Evolutionary conservation across 2,113 vertebrate species (phyloP), one percentile per base, ranked within the genome.

Genomic region (Channa argus): DNA sequence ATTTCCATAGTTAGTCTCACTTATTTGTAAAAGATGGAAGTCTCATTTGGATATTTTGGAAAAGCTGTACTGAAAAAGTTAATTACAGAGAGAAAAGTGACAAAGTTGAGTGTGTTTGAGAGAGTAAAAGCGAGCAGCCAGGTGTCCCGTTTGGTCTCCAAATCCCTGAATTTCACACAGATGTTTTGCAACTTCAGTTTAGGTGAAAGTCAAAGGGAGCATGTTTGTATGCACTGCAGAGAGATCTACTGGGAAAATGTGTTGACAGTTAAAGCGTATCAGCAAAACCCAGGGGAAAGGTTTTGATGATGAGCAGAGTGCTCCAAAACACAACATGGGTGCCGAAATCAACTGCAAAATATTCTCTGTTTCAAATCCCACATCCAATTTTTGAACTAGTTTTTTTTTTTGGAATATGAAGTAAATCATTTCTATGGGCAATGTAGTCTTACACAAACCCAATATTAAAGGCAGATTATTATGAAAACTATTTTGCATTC

Each of bases 1-100:
- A 65, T 84, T 63, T 72, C 59, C 73, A 64, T 63, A 67, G 78
- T 60, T 68, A 36, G 56, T 58, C 45, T 73, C 24, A 39, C 54
- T 71, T 69, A 65, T 59, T 65, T 76, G 36, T 38, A 76, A 56
- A 77, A 60, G 33, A 9, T 33, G 41, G 4, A 59, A 75, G 44
- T 47, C 55, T 62, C 15, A 33, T 69, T 63, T 63, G 34, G 59
- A 51, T 62, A 12, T 11, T 39, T 47, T 70, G 51, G 15, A 72
- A 66, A 56, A 43, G n/a, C 6, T 66, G 56, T n/a, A 46, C 4
- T 53, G 14, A 5, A 36, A 9, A 67, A 47, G 12, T 51, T 50
- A 24, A 24, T 24, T 24, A 24, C 24, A 24, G 24, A 24, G 24
- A 1, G 24, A 24, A 24, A 24, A 24, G 24, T 24, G 24, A 24